These are phyloP conservation scores for Notechis scutatus DNA, from an alignment of 2,113 vertebrate genomes.

Conservation along the genomic window DNA sequence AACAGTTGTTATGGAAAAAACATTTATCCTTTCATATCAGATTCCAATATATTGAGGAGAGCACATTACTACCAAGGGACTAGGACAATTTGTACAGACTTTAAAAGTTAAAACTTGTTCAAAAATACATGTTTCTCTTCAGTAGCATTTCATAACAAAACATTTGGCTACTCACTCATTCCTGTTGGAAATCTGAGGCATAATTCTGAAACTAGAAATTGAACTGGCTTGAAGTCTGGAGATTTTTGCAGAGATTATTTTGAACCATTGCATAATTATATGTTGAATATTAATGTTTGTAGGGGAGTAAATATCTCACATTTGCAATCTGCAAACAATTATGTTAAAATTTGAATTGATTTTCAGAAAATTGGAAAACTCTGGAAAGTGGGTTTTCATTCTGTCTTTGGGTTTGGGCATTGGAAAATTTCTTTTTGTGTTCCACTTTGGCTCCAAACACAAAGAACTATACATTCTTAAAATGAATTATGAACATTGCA, in stretches of 20 bases:
- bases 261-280: background rate
- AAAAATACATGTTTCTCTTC: background rate
- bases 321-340: background rate
- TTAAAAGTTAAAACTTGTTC: background rate
- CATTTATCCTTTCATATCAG: background rate
- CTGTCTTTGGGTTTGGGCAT: background rate
- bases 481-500: background rate
- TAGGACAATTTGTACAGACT: background rate
- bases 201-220: background rate
- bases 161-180: background rate
- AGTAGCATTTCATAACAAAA: background rate
- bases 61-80: background rate
- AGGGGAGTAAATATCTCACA: background rate
- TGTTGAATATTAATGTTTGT: background rate
- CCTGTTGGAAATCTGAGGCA: background rate
- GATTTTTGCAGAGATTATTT: background rate
- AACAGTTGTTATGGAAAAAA: background rate
- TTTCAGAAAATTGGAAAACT: background rate
- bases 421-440: background rate
- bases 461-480: background rate
- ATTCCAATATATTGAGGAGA: background rate
- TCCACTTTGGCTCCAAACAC: background rate
- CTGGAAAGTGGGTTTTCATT: background rate
- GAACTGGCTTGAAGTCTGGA: background rate
- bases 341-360: background rate